A percentile compares a stretch with the other conserved stretches of the same genome.
phyloP scores from a whole-genome alignment of 1,140 invertebrate species.

The Pomacea maculata region DNA sequence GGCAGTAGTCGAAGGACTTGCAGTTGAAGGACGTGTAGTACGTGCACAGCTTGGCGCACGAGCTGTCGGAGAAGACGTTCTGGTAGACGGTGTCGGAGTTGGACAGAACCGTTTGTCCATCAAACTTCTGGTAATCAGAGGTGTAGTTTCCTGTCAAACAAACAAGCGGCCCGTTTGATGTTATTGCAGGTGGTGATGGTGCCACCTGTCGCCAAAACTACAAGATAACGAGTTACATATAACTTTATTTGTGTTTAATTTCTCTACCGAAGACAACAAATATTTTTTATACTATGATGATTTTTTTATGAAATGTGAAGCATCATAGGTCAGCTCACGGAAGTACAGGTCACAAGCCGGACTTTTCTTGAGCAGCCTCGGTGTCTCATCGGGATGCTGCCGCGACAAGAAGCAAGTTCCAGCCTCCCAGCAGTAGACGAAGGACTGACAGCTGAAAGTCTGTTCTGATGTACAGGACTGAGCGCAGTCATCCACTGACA shows the following conservation, averaged over 20 bases:
- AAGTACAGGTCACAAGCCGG: conserved; percentile 44
- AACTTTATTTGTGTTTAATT: no score
- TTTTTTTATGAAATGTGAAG: no score
- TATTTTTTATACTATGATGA: no score
- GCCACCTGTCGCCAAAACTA: neutral
- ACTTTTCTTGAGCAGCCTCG: conserved; percentile 33
- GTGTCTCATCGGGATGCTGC: conserved; percentile 47
- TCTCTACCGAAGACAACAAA: no score
- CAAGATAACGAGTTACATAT: no score
- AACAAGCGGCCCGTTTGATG: neutral
- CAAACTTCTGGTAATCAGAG: conserved; percentile 36
- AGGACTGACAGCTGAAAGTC: conserved; percentile 47
- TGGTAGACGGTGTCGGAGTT: conserved; percentile 48
- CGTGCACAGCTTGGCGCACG: conserved; percentile 50
- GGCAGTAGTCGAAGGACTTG: conserved; percentile 56
- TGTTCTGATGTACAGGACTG: conserved; percentile 39
- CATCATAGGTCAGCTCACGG: conserved; percentile 30
- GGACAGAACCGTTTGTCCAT: conserved; percentile 45
- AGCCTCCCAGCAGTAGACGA: conserved; percentile 47
- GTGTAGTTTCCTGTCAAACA: conserved; percentile 47
- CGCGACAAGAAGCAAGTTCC: conserved; percentile 45
- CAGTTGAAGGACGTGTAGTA: conserved; percentile 50
- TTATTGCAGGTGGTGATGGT: no score
- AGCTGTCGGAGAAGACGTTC: conserved; percentile 41
- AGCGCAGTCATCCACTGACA: conserved; percentile 55